phyloP scores from a whole-genome alignment of 2,888 invertebrate species.

The Epicampocera succincta region DNA sequence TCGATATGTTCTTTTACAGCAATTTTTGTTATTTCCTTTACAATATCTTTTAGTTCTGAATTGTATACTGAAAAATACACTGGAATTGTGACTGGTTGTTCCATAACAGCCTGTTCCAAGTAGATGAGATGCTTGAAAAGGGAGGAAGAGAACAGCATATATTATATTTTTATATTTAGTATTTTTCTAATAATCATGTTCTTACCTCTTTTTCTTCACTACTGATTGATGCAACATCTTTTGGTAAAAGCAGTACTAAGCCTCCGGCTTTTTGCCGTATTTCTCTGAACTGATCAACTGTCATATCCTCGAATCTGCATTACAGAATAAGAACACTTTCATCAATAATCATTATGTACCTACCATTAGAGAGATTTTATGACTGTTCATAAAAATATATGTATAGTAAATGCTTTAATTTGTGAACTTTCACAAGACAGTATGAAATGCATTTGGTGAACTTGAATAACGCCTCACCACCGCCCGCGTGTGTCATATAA shows the following conservation, averaged over 20 bases:
- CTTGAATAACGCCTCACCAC: too few relatives aligned
- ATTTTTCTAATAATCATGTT: neutral
- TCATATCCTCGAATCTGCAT: conserved; percentile 87
- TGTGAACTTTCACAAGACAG: too few relatives aligned
- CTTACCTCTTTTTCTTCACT: conserved; percentile 87
- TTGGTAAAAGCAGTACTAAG: conserved; percentile 91
- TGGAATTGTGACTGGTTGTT: conserved; percentile 90
- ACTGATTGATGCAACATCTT: conserved; percentile 85
- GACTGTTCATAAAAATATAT: too few relatives aligned
- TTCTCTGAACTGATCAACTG: conserved; percentile 89
- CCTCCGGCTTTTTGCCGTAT: conserved; percentile 92
- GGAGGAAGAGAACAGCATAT: conserved; percentile 68
- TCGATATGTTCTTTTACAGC: conserved; percentile 48
- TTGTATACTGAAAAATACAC: conserved; percentile 93
- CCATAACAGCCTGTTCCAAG: conserved; percentile 91
- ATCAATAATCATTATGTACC: too few relatives aligned
- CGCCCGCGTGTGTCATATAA: too few relatives aligned
- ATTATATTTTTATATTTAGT: too few relatives aligned
- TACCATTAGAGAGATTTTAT: too few relatives aligned
- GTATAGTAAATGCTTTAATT: too few relatives aligned
- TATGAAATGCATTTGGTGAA: too few relatives aligned
- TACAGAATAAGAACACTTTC: neutral
- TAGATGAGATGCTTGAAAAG: conserved; percentile 86
- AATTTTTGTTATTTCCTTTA: conserved; percentile 86
- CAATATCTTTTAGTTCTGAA: conserved; percentile 87